Conservation (phyloP, 2,888 invertebrate species). For the Meghimatium bilineatum region DNA sequence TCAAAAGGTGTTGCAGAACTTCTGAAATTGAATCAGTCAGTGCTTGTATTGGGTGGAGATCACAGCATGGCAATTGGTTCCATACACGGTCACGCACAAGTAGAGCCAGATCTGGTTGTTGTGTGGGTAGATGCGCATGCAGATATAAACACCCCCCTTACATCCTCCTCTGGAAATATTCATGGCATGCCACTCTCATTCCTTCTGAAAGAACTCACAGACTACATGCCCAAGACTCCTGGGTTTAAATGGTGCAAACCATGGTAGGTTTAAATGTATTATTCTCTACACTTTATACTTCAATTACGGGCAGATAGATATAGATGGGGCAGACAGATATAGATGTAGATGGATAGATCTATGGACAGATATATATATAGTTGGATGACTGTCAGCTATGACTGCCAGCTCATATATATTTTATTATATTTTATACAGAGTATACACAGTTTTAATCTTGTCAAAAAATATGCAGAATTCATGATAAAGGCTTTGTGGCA, state of each 20-base stretch:
- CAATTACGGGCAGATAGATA: too few relatives aligned
- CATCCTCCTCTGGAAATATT: conserved; percentile 87
- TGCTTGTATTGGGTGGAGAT: conserved; percentile 90
- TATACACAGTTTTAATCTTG: too few relatives aligned
- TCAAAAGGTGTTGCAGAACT: conserved; percentile 47
- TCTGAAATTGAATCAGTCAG: conserved; percentile 59
- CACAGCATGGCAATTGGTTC: conserved; percentile 90
- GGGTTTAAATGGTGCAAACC: conserved; percentile 89
- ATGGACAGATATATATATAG: too few relatives aligned
- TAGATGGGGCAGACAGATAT: too few relatives aligned
- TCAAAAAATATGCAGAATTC: too few relatives aligned
- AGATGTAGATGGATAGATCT: too few relatives aligned
- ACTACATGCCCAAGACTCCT: conserved; percentile 84
- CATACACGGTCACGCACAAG: conserved; percentile 73
- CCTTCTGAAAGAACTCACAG: conserved; percentile 84
- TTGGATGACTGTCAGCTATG: too few relatives aligned
- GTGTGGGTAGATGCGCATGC: conserved; percentile 95
- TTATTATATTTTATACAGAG: too few relatives aligned
- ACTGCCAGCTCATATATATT: too few relatives aligned
- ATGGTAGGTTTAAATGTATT: conserved; percentile 78
- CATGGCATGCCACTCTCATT: conserved; percentile 89
- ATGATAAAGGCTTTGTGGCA: too few relatives aligned
- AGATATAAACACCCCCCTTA: conserved; percentile 92
- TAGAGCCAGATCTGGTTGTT: conserved; percentile 84
- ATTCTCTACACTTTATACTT: neutral